Base-by-base conservation (phyloP, 2,113 vertebrate species). In the Dendropsophus ebraccatus region DNA sequence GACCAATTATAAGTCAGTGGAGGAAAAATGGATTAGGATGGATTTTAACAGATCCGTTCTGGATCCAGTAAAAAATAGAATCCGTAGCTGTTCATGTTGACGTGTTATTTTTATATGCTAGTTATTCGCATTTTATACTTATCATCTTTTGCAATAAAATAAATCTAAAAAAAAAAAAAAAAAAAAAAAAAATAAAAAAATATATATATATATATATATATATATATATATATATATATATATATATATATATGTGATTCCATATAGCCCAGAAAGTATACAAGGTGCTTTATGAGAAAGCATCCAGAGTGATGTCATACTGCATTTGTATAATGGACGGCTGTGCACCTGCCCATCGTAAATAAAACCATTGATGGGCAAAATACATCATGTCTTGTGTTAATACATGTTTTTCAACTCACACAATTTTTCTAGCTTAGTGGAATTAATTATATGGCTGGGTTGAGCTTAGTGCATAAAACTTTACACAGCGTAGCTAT, bases 401-500 rank as follows among this genome's bases (percentile, higher is more conserved):
- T 69, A 19, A 69, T 35, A 9, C 65, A 35, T 69, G 16, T 62
- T 62, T 62, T 62, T 62, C 58, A 12, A 28, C 25, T 28, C 58
- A 62, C 58, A 62, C n/a, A 9, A 28, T 62, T 28, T 69, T 35
- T 16, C 65, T 35, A 69, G 65, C 30, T 69, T 69, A 69, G 30
- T 17, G 30, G 65, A 35, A 67, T 67, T 67, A 32, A 60, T 60
- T 60, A 11, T 60, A 60, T 60, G 23, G 28, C 28, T 67, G 65
- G 65, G 16, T 67, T 67, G 30, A 67, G 65, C 28, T 67, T 67
- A 58, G 65, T 32, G 21, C 65, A 67, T 67, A 67, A 67, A 35
- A 67, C 13, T 67, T 67, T 67, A 35, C 30, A 67, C 13, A 32
- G 16, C 30, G 65, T 1, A 67, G 65, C 1, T 67, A 35, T 35